Evolutionary conservation across 1,140 invertebrate genomes (phyloP), one percentile per base, ranked within the genome.

Genomic region (Leptinotarsa defecta): DNA sequence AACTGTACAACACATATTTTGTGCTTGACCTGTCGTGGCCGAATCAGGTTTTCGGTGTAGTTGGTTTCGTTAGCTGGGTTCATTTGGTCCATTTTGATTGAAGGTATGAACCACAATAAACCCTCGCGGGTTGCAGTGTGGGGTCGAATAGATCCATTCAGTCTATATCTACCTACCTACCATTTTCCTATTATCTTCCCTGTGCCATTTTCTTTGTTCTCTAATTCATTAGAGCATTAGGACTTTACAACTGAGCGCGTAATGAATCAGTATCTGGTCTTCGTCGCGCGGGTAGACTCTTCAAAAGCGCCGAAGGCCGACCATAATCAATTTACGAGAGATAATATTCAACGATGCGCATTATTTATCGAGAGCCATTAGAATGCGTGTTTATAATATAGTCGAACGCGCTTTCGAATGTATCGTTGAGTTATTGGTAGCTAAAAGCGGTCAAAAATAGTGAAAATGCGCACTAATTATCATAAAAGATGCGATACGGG

Each of bases 281-380:
- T 15, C 34, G 34, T 43, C 34, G 34, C 34, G 34, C 34, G 34
- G 34, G 8, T 3, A 19, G 13, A n/a, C 4, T 57, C n/a, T 57
- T 57, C 52, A 57, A 57, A 57, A 57, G 52, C 15, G 52, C 52
- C 52, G 52, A 15, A 17, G 52, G 52, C 52, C 52, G 52, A 13
- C 15, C 17, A 5, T 57, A 57, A 57, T 57, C 52, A 57, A 57
- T 57, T 57, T 57, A 57, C 52, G 52, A 57, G 52, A 57, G 52
- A 57, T 57, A 57, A 57, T 57, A 57, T 57, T 57, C 52, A 57
- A 57, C 52, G 52, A 57, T 57, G 52, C 52, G 52, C 52, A 57
- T 57, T 17, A 57, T 57, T 57, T 57, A 57, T 57, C 52, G 52
- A 57, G n/a, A 57, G 52, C 4, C 52, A 57, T 57, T 57, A 57